Percentiles rank a stretch among this genome's conserved stretches.
These are phyloP conservation scores for Cathartes aura DNA, from an alignment of 2,113 vertebrate genomes.

Conservation along the genomic window DNA sequence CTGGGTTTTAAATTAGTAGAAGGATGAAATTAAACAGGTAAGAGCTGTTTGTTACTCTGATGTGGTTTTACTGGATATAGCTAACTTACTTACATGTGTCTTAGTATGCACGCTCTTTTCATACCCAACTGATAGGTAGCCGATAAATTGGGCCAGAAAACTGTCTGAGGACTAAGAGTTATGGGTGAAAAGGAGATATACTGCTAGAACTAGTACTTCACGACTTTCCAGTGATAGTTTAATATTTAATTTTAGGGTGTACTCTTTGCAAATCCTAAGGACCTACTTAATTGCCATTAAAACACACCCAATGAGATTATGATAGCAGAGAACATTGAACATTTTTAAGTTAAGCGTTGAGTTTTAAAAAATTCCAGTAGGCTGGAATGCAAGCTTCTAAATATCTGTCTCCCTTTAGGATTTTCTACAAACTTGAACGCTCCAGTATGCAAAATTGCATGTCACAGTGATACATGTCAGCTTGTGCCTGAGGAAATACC, in stretches of 20 bases:
- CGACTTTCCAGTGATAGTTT: background rate
- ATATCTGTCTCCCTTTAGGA: background rate
- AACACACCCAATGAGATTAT: fast-evolving
- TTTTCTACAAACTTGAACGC: background rate
- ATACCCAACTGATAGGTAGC: background rate
- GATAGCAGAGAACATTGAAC: background rate
- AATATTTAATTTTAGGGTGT: background rate
- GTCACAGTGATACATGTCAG: background rate
- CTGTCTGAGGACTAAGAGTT: background rate
- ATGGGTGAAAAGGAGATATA: background rate
- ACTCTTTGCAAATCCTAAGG: background rate
- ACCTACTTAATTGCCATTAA: background rate
- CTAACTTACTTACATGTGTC: background rate
- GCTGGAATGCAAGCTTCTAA: background rate
- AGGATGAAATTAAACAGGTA: background rate
- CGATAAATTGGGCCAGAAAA: background rate
- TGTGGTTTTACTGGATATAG: background rate
- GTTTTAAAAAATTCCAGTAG: background rate
- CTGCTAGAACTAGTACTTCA: background rate
- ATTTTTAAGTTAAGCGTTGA: background rate
- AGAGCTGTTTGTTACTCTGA: background rate
- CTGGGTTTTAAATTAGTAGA: background rate
- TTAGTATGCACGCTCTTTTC: background rate
- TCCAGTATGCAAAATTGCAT: background rate
- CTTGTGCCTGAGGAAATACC: background rate